These are phyloP conservation scores for Stichodactyla helianthus DNA, from an alignment of 64 coral and sea anemone genomes.

Conservation along the genomic window DNA sequence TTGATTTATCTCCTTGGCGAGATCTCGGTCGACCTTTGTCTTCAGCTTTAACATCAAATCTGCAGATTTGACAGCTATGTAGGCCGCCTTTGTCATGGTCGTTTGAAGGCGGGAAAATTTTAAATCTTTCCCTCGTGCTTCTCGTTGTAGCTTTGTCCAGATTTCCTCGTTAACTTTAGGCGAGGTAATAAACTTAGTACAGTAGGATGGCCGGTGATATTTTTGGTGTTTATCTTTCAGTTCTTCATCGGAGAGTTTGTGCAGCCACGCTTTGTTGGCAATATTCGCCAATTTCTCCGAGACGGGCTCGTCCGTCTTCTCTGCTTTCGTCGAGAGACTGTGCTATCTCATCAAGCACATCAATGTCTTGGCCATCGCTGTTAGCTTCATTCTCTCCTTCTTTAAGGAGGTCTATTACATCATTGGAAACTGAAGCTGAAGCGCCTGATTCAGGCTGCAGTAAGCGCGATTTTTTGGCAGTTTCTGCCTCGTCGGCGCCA, in stretches of 20 bases:
- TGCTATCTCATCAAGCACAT: slow-evolving; percentile 19
- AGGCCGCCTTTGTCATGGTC: slow-evolving; percentile 9
- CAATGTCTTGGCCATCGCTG: too few relatives aligned
- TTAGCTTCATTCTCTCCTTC: not conserved
- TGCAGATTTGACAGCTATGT: slow-evolving; percentile 13
- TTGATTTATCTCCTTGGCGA: not conserved
- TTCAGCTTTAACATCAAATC: slow-evolving; percentile 21
- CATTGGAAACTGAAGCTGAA: too few relatives aligned
- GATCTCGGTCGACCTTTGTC: not conserved
- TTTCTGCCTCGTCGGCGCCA: slow-evolving; percentile 19
- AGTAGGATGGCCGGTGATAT: slow-evolving; percentile 32
- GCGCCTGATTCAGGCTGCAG: too few relatives aligned
- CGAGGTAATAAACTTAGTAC: not conserved
- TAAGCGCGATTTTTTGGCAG: too few relatives aligned
- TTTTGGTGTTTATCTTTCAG: slow-evolving; percentile 30
- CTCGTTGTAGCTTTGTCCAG: slow-evolving; percentile 20
- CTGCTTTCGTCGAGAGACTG: slow-evolving; percentile 11
- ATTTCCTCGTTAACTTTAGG: slow-evolving; percentile 55
- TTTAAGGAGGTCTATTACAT: too few relatives aligned
- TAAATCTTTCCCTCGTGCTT: slow-evolving; percentile 35
- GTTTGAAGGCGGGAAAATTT: slow-evolving; percentile 31
- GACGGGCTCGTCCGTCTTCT: slow-evolving; percentile 26
- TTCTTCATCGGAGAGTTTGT: slow-evolving; percentile 29
- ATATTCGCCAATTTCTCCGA: slow-evolving; percentile 29
- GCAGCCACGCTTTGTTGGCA: slow-evolving; percentile 35